phyloP scores from a whole-genome alignment of 2,113 vertebrate genomes.

The Octodon degus region DNA sequence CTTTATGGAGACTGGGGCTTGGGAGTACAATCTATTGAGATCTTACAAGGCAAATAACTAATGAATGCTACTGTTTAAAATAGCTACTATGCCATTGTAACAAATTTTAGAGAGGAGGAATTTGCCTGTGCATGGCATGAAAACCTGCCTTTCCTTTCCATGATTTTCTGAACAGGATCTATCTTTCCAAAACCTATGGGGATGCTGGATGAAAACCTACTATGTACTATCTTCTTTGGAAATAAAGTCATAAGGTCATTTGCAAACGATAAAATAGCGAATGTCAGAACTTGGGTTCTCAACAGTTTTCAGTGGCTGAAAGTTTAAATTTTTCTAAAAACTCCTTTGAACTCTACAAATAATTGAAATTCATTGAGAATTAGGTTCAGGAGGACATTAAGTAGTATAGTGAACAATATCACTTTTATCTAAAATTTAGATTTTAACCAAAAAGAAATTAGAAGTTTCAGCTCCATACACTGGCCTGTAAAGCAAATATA shows the following conservation, averaged over 20 bases:
- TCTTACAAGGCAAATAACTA: neutral
- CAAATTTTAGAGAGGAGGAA: neutral
- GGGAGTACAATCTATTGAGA: neutral
- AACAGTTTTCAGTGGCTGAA: neutral
- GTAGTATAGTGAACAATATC: neutral
- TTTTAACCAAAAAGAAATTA: conserved; percentile 21
- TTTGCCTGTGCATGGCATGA: neutral
- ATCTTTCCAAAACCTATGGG: neutral
- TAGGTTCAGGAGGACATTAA: conserved; percentile 20
- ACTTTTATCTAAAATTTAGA: neutral
- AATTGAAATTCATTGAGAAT: conserved; percentile 41
- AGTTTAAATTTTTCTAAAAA: conserved; percentile 43
- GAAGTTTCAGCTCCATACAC: conserved; percentile 57
- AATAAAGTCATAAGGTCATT: neutral
- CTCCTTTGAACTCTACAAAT: conserved; percentile 27
- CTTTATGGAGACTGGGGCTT: neutral
- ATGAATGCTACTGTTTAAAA: neutral
- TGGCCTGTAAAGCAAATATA: conserved; percentile 38
- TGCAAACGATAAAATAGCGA: neutral
- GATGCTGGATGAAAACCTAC: neutral
- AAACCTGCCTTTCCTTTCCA: neutral
- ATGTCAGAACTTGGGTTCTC: neutral
- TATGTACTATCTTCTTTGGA: neutral
- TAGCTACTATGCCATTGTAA: neutral
- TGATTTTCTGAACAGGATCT: neutral